These are phyloP conservation scores for Chaenocephalus aceratus DNA, from an alignment of 2,113 vertebrate genomes.

Conservation along the genomic window DNA sequence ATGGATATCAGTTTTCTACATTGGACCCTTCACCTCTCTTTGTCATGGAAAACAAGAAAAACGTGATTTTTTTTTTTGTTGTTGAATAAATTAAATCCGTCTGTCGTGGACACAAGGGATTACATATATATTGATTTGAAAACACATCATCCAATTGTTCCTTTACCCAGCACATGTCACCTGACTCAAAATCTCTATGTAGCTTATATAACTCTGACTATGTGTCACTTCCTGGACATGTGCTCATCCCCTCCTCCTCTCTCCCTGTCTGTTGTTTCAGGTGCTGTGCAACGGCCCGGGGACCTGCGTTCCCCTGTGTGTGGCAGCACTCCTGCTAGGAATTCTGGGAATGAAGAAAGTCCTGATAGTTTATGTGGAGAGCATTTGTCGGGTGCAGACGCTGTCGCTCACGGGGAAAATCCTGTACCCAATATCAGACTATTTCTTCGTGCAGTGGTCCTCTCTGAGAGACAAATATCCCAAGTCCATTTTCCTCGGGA, in stretches of 20 bases:
- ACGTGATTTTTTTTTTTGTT: neutral
- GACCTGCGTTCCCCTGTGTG: slow-evolving; percentile 93
- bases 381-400: slow-evolving; percentile 93
- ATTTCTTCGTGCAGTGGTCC: slow-evolving; percentile 96
- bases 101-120: neutral
- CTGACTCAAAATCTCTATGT: neutral
- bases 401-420: slow-evolving; percentile 93
- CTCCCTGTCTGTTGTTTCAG: slow-evolving; percentile 81
- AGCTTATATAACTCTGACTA: neutral
- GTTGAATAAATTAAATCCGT: neutral
- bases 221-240: slow-evolving; percentile 8
- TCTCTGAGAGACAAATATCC: slow-evolving; percentile 90
- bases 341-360: slow-evolving; percentile 91
- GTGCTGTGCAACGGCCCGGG: slow-evolving; percentile 97
- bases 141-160: neutral
- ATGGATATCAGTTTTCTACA: neutral
- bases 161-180: neutral
- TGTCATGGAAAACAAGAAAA: neutral
- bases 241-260: neutral
- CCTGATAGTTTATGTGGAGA: slow-evolving; percentile 93
- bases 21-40: neutral
- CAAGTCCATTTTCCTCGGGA: slow-evolving; percentile 91
- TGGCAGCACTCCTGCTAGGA: slow-evolving; percentile 89
- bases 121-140: neutral
- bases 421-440: slow-evolving; percentile 90